Conservation (phyloP, 2,797 vertebrate species). For the Gymnothorax reevesii region DNA sequence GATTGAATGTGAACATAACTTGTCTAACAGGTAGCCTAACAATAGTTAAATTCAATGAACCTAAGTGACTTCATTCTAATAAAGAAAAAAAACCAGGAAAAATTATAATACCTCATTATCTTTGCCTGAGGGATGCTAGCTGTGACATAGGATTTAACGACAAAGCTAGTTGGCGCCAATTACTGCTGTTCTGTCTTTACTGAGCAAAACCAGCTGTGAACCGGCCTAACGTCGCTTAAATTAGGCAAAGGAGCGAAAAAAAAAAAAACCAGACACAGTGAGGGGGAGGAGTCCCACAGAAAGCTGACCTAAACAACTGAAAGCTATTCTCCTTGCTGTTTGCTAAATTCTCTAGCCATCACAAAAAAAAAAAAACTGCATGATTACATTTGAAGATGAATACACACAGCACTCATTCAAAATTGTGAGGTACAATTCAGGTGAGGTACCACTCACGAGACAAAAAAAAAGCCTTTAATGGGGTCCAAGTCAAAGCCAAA, state of each 20-base stretch:
- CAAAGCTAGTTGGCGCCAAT: neutral
- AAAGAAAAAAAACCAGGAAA: neutral
- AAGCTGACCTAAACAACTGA: neutral
- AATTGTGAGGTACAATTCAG: too few species aligned
- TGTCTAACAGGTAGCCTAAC: neutral
- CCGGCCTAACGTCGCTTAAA: constrained; percentile 29
- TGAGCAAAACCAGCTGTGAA: neutral
- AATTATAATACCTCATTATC: neutral
- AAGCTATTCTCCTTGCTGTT: constrained; percentile 5
- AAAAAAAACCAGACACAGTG: neutral
- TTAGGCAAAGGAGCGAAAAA: constrained; percentile 35
- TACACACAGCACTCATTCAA: neutral
- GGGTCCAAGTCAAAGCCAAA: too few species aligned
- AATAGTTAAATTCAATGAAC: neutral
- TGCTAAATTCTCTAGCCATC: constrained; percentile 4
- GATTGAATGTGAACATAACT: neutral
- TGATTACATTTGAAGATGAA: neutral
- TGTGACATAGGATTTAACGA: neutral
- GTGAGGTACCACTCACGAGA: too few species aligned
- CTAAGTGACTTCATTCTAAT: neutral
- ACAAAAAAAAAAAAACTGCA: neutral
- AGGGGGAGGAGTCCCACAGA: neutral
- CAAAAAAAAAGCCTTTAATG: too few species aligned
- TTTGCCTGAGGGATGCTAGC: neutral
- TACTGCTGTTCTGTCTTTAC: neutral